Base-by-base conservation (phyloP, 2,888 invertebrate genomes). In the Dione juno region DNA sequence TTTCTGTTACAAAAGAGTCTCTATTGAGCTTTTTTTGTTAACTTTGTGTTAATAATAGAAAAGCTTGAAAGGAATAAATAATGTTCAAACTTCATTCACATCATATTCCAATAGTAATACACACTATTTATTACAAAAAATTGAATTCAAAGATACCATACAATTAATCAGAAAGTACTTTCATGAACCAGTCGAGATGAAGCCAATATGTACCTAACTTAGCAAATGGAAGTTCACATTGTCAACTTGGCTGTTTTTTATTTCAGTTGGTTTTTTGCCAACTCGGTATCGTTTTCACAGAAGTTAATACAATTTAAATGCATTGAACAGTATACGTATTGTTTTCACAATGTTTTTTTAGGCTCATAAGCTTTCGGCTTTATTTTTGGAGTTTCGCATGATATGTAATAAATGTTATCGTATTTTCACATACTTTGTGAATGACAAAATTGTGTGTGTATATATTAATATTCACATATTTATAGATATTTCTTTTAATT, bases 241-340 rank as follows among this genome's bases (percentile, higher is more conserved):
- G 77, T 77, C 76, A 76, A 75, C 73, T 75, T 66, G 52, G 41
- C 37, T 53, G 53, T 59, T 67, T 67, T 72, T 72, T 74, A 70
- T 75, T 77, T 71, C 66, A 64, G 70, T 77, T 77, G 77, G 76
- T 77, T 78, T 78, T 77, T 76, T 78, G 77, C 77, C 76, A 78
- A 77, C 69, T 75, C 70, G 57, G 75, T 75, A 77, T 75, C 71
- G 74, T 76, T 75, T 77, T 75, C 73, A 70, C 63, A 73, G 74
- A 77, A 76, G 74, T 74, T 78, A 76, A 74, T 75, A 75, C 74
- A 72, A 74, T 77, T 75, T 74, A 77, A 78, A 77, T 72, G 74
- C 75, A 74, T 67, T 71, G 73, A 66, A 67, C 69, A 66, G 66
- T 63, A 54, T 70, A 71, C 67, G 74, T 71, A 74, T 75, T 75